Evolutionary conservation across 1,140 invertebrate genomes (phyloP).

Genomic region (Atopsyche davidsoni): DNA sequence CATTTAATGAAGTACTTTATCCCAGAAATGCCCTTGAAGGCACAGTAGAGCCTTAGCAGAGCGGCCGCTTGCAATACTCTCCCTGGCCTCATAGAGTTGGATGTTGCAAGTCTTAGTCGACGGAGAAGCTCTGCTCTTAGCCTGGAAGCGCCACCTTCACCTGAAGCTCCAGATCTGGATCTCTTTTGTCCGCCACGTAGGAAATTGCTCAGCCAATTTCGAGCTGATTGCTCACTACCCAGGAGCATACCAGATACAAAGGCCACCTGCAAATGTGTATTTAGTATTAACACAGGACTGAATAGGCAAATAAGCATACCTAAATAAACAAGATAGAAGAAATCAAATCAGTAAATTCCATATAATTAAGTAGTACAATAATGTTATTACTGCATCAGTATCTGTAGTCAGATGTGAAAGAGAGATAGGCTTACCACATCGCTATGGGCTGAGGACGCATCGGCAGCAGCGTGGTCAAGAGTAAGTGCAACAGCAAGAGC

Average conservation of each 20-base stretch:
- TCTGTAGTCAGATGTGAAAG: neutral
- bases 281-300: no score
- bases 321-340: no score
- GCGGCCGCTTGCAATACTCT: conserved; percentile 56
- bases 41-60: conserved; percentile 81
- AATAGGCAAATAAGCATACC: no score
- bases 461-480: conserved; percentile 30
- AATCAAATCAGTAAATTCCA: no score
- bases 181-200: conserved; percentile 86
- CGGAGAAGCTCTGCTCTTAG: conserved; percentile 75
- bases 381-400: neutral
- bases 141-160: conserved; percentile 65
- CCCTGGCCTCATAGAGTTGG: conserved; percentile 50
- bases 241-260: conserved; percentile 88
- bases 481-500: conserved; percentile 77
- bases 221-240: conserved; percentile 81
- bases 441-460: conserved; percentile 36
- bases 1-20: conserved; percentile 60
- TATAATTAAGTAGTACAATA: no score
- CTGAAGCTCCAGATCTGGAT: conserved; percentile 29
- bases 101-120: conserved; percentile 44
- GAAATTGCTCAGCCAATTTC: conserved; percentile 89
- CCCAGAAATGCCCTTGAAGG: conserved; percentile 84
- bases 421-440: conserved; percentile 36
- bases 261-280: conserved; percentile 58